Percentiles rank a stretch among this genome's conserved stretches.
Evolutionary conservation across 2,113 vertebrate genomes (phyloP).

Genomic region (Aramus guarauna): DNA sequence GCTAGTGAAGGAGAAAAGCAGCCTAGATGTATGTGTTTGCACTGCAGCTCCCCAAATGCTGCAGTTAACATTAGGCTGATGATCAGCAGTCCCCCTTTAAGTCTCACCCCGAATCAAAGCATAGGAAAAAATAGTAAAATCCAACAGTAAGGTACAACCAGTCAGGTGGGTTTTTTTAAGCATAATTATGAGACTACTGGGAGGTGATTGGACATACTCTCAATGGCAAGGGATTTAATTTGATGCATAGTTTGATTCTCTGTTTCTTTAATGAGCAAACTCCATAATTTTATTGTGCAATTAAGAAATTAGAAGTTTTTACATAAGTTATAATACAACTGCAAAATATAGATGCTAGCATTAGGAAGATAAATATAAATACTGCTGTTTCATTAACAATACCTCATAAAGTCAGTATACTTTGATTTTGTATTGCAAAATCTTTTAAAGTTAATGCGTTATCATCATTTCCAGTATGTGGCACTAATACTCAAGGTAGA

Average conservation of each 20-base stretch:
- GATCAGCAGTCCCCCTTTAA: neutral
- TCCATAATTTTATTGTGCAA: neutral
- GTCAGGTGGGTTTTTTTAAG: neutral
- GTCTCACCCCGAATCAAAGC: neutral
- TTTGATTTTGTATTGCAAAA: neutral
- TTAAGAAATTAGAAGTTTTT: neutral
- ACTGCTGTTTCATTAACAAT: neutral
- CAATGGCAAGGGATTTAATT: neutral
- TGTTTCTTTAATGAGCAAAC: neutral
- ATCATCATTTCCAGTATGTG: constrained; percentile 35
- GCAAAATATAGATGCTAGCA: neutral
- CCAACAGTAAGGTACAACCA: neutral
- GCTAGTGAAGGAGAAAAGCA: neutral
- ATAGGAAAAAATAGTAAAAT: neutral
- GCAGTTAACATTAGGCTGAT: neutral
- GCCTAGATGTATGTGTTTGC: neutral
- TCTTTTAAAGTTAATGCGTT: neutral
- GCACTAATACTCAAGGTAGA: constrained; percentile 39
- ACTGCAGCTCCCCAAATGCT: neutral
- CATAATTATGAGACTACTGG: neutral
- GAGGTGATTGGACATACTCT: neutral
- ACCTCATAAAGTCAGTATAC: neutral
- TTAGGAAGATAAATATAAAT: neutral
- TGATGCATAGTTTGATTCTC: neutral
- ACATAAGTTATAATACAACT: neutral